These are phyloP conservation scores for Axea sp. DNA, from an alignment of 2,888 invertebrate species.

Conservation along the genomic window DNA sequence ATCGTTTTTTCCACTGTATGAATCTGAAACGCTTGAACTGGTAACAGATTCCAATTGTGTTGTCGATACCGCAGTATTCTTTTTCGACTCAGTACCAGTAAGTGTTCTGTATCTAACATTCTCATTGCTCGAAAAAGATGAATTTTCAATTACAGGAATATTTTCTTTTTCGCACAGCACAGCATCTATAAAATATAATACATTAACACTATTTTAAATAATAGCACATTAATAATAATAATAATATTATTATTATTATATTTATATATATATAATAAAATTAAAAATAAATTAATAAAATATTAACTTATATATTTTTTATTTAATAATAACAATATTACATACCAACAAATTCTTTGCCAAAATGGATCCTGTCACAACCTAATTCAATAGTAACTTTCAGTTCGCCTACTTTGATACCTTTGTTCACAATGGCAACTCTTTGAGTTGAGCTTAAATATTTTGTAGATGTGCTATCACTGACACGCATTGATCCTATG, in stretches of 20 bases:
- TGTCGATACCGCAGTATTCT: constrained; percentile 65
- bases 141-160: constrained; percentile 68
- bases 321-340: constrained; percentile 5
- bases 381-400: constrained; percentile 80
- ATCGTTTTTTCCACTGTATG: constrained; percentile 54
- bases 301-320: no score
- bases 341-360: constrained; percentile 80
- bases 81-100: constrained; percentile 69
- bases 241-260: no score
- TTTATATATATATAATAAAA: no score
- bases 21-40: constrained; percentile 60
- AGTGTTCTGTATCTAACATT: constrained; percentile 64
- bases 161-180: constrained; percentile 72
- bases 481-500: constrained; percentile 77
- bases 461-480: constrained; percentile 73
- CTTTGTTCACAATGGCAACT: constrained; percentile 77
- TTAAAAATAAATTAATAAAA: neutral
- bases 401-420: constrained; percentile 79
- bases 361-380: constrained; percentile 80
- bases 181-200: constrained; percentile 64
- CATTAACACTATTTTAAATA: constrained; percentile 1
- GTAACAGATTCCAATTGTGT: constrained; percentile 62
- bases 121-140: constrained; percentile 37
- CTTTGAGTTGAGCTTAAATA: constrained; percentile 77
- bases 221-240: no score